Evolutionary conservation across 37 sponge, comb jelly and placozoan species (phyloP), one percentile per base, ranked within the genome.

Genomic region (Sycon ciliatum): DNA sequence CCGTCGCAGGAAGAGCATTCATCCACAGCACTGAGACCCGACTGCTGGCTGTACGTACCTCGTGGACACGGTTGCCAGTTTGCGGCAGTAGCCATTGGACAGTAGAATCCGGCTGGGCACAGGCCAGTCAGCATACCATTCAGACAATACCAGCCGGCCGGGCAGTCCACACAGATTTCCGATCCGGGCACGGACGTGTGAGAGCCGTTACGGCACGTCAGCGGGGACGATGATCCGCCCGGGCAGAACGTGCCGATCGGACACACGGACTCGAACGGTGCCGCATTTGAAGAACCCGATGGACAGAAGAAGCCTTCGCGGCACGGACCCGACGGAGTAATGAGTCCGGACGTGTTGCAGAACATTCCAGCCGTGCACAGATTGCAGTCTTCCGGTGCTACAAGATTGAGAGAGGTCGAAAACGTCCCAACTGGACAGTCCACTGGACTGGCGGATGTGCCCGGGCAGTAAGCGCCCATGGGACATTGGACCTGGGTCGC

Each of bases 231-330:
- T 3, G 39, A 23, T 3, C 78, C 78, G 16, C 58, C 38, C 30
- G 26, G 56, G 32, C 78, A 77, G 64, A 49, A 77, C 0, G 33
- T 34, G 2, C 78, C 78, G 3, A 34, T 23, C 23, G 73, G 71
- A 72, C 78, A 77, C 42, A 27, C 13, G 57, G 58, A 55, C 23
- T 42, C 39, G n/a, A n/a, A n/a, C n/a, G n/a, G n/a, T 33, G 71
- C 64, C 7, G 20, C 38, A 20, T 5, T 72, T 20, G 71, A 38
- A 4, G 69, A 67, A 32, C 30, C 32, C 16, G 9, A 4, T 4
- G 71, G 71, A 30, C 78, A 77, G 62, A 74, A 77, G 38, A 37
- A 77, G 11, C 78, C 78, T 11, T 72, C 78, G 13, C 24, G 46
- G 69, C 78, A 77, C 22, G 37, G 32, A 23, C 63, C 63, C 11